Base-by-base conservation (phyloP, 1,140 invertebrate species). In the Periplaneta americana region DNA sequence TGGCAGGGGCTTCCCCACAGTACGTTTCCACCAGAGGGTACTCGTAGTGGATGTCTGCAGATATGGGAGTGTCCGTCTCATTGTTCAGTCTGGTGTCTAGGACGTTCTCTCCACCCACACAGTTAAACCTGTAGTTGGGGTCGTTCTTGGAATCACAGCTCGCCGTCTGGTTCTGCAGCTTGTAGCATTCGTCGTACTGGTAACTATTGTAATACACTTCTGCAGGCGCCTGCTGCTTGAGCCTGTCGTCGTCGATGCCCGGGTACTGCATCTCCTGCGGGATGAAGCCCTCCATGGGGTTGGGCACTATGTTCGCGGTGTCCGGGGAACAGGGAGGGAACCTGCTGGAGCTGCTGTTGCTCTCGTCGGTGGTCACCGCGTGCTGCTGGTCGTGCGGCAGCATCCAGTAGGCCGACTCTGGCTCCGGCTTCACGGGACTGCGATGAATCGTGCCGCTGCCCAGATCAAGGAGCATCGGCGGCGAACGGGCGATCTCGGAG, bases 401-500 rank as follows among this genome's bases (percentile, higher is more conserved):
- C 75, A 78, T 37, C 81, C 81, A 81, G 75, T 77, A 81, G 28
- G 78, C 35, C 28, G 74, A 28, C 28, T 81, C 74, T n/a, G 80
- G 80, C 17, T 81, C 80, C 17, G 33, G 80, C 31, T 78, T 81
- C n/a, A 81, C 57, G 9, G 28, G 34, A 74, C 37, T 48, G 15
- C 39, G 48, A 18, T 80, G 79, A 32, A 75, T 80, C 11, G 36
- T 75, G 22, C 66, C 93, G 84, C 93, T 94, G 0, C 92, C 92
- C 0, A 95, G 88, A 83, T 95, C 94, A 0, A 94, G 89, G 28
- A 95, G 88, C 0, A 93, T 94, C 0, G 93, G 91, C 0, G 93
- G 93, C 0, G 93, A 94, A 48, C 90, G 85, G 36, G 90, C 90
- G 9, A 90, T 84, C 0, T 91, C 91, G 83, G 34, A 34, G 48